Evolutionary conservation across 1,140 invertebrate genomes (phyloP).

Genomic region (Chrysomallon squamiferum): DNA sequence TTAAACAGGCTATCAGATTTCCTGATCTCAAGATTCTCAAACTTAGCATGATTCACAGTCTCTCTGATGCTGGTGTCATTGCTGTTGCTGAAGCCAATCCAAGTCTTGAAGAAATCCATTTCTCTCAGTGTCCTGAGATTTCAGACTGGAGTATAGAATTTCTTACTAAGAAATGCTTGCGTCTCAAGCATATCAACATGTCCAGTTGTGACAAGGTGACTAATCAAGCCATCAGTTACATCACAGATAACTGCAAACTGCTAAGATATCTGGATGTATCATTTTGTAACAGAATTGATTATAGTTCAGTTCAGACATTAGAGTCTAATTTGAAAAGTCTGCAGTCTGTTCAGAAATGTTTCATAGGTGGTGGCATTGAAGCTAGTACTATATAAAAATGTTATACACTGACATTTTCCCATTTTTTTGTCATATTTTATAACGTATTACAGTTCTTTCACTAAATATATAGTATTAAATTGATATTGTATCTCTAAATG

Average conservation of each 20-base stretch:
- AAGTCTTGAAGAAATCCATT: conserved; percentile 73
- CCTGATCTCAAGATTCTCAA: conserved; percentile 70
- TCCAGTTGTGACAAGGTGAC: conserved; percentile 75
- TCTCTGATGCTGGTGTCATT: conserved; percentile 71
- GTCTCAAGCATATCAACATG: conserved; percentile 71
- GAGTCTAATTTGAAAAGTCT: conserved; percentile 31
- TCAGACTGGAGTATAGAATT: conserved; percentile 72
- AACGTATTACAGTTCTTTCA: too few relatives aligned
- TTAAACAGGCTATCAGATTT: conserved; percentile 73
- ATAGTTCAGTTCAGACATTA: conserved; percentile 46
- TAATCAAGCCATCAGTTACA: conserved; percentile 69
- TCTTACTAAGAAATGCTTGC: conserved; percentile 67
- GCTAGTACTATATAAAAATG: too few relatives aligned
- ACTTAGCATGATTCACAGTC: conserved; percentile 73
- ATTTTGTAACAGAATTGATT: conserved; percentile 68
- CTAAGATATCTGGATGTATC: conserved; percentile 70
- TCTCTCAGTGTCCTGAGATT: conserved; percentile 68
- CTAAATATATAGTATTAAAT: too few relatives aligned
- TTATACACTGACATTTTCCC: too few relatives aligned
- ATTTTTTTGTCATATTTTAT: too few relatives aligned
- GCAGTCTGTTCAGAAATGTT: conserved; percentile 32
- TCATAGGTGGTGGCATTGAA: conserved; percentile 21
- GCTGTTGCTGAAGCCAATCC: conserved; percentile 72
- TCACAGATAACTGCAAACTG: conserved; percentile 68
- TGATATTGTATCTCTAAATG: too few relatives aligned